A percentile compares a stretch with the other conserved stretches of the same genome.
Conservation (phyloP, 2,888 invertebrate species). For the Encarsia formosa region DNA sequence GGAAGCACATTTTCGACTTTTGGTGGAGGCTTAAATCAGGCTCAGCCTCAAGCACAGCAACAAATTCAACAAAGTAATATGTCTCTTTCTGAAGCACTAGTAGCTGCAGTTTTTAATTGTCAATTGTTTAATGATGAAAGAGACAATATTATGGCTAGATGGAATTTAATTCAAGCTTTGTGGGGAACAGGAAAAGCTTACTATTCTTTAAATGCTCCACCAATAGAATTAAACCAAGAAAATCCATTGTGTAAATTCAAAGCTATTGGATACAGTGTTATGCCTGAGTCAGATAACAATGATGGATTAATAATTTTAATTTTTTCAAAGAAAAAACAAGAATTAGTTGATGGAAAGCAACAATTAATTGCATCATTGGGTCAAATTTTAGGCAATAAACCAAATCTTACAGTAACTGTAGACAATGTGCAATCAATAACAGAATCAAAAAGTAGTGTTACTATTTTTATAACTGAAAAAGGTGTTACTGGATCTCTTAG, state of each 20-base stretch:
- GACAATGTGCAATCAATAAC: conserved; percentile 74
- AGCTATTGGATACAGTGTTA: conserved; percentile 86
- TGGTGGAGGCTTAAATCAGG: conserved; percentile 37
- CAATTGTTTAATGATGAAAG: conserved; percentile 92
- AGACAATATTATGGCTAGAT: conserved; percentile 86
- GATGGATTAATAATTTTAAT: conserved; percentile 85
- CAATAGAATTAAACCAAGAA: conserved; percentile 79
- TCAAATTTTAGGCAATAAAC: conserved; percentile 76
- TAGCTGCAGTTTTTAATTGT: conserved; percentile 72
- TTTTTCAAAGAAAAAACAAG: conserved; percentile 77
- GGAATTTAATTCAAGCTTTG: conserved; percentile 90
- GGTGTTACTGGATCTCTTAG: conserved; percentile 61
- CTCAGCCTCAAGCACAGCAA: conserved; percentile 51
- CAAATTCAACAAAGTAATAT: conserved; percentile 58
- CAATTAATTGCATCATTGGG: conserved; percentile 61
- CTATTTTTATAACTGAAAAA: conserved; percentile 71
- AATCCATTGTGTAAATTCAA: conserved; percentile 93
- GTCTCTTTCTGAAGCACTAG: conserved; percentile 64
- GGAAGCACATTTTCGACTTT: conserved; percentile 39
- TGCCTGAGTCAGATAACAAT: conserved; percentile 83
- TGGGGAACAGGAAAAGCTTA: conserved; percentile 84
- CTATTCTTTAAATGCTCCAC: conserved; percentile 71
- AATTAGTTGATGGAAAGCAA: conserved; percentile 57
- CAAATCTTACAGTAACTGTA: conserved; percentile 74
- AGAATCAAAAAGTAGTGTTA: conserved; percentile 71